These are phyloP conservation scores for Amia ocellicauda DNA, from an alignment of 2,113 vertebrate species.

Conservation along the genomic window DNA sequence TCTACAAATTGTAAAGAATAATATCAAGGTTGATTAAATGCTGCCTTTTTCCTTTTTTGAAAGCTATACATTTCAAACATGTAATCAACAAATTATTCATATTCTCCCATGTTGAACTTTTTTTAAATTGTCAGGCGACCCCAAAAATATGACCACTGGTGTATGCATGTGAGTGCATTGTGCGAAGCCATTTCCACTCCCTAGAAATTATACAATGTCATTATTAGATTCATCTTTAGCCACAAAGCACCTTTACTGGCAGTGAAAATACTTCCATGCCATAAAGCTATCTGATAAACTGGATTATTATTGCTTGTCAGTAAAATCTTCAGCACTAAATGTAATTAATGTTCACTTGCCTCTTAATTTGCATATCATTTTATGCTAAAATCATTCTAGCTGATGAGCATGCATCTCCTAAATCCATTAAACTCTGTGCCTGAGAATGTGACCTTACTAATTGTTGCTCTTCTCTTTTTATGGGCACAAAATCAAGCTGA, in stretches of 20 bases:
- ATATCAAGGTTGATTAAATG: no score
- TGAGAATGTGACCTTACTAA: constrained; percentile 76
- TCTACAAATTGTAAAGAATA: no score
- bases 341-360: constrained; percentile 88
- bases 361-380: constrained; percentile 92
- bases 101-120: no score
- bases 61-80: no score
- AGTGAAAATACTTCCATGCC: constrained; percentile 50
- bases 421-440: constrained; percentile 75
- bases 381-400: constrained; percentile 77
- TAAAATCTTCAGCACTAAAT: constrained; percentile 82
- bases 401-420: constrained; percentile 75
- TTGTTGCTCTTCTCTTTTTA: constrained; percentile 79
- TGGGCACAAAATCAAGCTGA: constrained; percentile 64
- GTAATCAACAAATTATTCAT: no score
- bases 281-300: constrained; percentile 72
- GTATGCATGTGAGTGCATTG: no score
- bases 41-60: no score
- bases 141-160: no score
- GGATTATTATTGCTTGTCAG: constrained; percentile 69
- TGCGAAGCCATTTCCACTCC: no score
- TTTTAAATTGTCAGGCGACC: no score
- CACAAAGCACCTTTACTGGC: not conserved
- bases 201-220: no score
- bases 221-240: not conserved